Percentiles rank a stretch among this genome's conserved stretches.
phyloP scores from a whole-genome alignment of 2,113 vertebrate species.

The Amazona vittata region DNA sequence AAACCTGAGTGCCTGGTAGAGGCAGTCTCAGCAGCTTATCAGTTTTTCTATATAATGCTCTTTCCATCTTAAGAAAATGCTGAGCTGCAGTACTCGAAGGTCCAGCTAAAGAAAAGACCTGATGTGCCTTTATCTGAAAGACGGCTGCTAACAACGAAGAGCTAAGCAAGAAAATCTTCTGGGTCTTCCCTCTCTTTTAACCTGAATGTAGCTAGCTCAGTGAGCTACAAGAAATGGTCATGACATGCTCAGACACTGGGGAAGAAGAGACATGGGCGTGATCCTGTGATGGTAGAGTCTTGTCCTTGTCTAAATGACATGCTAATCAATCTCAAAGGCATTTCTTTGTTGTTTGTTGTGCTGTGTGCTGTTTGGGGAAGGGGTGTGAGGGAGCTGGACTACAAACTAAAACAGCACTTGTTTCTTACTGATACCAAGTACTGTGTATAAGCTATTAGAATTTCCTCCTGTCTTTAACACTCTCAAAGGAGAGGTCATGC shows the following conservation, averaged over 20 bases:
- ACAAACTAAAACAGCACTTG: not conserved
- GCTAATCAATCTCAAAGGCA: not conserved
- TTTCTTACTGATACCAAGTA: not conserved
- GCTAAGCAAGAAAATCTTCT: not conserved
- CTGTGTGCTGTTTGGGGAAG: not conserved
- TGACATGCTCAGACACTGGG: not conserved
- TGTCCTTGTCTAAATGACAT: not conserved
- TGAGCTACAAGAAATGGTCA: not conserved
- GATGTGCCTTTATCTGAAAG: not conserved
- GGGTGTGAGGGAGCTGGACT: not conserved
- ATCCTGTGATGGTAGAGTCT: not conserved
- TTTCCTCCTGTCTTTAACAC: not conserved
- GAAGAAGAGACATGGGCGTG: not conserved
- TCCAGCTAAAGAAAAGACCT: not conserved
- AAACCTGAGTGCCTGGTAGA: not conserved
- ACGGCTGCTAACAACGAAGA: not conserved
- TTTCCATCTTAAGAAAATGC: not conserved
- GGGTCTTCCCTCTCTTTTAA: not conserved
- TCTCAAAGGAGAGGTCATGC: not conserved
- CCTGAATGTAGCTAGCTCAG: not conserved
- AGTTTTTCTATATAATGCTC: not conserved
- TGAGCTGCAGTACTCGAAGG: not conserved
- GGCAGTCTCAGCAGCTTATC: not conserved
- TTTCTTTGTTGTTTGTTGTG: not conserved
- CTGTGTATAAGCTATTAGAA: not conserved